phyloP scores from a whole-genome alignment of 2,888 invertebrate species.

The Julus scandinavius region DNA sequence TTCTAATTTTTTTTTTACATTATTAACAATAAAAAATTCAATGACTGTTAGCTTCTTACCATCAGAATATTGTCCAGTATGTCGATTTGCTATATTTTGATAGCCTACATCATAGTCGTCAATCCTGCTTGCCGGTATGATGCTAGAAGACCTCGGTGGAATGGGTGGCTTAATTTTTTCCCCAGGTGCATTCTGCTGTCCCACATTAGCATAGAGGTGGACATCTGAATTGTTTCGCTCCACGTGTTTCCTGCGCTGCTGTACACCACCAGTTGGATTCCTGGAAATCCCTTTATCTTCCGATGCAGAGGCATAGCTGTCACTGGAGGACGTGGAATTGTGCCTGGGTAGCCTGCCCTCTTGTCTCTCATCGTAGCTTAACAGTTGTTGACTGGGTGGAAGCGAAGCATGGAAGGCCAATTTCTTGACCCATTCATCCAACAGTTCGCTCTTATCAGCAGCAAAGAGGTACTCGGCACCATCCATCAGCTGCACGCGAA shows the following conservation, averaged over 20 bases:
- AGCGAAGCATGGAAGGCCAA: slow-evolving; percentile 92
- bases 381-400: slow-evolving; percentile 87
- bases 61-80: slow-evolving; percentile 47
- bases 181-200: neutral
- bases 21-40: no score
- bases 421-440: slow-evolving; percentile 92
- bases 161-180: slow-evolving; percentile 49
- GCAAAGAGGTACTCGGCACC: slow-evolving; percentile 94
- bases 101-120: slow-evolving; percentile 6
- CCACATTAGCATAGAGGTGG: slow-evolving; percentile 55
- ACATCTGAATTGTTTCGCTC: slow-evolving; percentile 48
- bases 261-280: slow-evolving; percentile 6
- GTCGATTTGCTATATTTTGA: slow-evolving; percentile 23
- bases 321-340: slow-evolving; percentile 50
- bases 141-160: slow-evolving; percentile 50
- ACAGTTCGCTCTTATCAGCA: slow-evolving; percentile 76
- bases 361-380: slow-evolving; percentile 76
- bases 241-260: neutral
- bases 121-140: neutral
- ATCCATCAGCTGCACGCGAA: slow-evolving; percentile 85
- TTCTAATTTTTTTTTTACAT: no score
- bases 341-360: slow-evolving; percentile 10
- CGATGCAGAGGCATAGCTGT: slow-evolving; percentile 50
- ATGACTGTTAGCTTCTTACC: neutral
- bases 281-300: slow-evolving; percentile 39